Evolutionary conservation across 1,140 invertebrate genomes (phyloP), one percentile per base, ranked within the genome.

Genomic region (Zelostemma sp.): DNA sequence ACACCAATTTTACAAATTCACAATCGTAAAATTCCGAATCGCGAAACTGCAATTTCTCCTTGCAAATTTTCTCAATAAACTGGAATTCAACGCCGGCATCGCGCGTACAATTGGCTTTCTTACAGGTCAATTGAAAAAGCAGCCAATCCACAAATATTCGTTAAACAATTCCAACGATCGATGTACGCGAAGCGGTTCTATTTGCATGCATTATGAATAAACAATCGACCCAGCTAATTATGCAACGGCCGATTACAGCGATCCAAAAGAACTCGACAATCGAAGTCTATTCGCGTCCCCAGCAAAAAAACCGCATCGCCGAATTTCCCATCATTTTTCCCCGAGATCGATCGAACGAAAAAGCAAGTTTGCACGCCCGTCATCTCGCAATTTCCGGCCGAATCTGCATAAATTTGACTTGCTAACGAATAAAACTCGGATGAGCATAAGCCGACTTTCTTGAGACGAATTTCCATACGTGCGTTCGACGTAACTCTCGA

Each of bases 351-450:
- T 18, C 4, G 6, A 15, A 28, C 2, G 53, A 15, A 57, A 45
- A 53, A 6, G 35, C 12, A 2, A 49, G 43, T 46, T 69, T 40
- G 60, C 50, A 61, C 43, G 56, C 18, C 41, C 33, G 67, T 65
- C 62, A 21, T 59, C 57, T 63, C 46, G 46, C 48, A 64, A 64
- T 64, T 38, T 49, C 35, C 35, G 33, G 54, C 55, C 21, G 67
- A 73, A 69, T 66, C 60, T 80, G 68, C 76, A 80, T 80, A 78
- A 81, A 84, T 84, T 82, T 83, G 80, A 83, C 80, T 83, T 83
- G 81, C 81, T 80, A 83, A 83, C 55, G 54, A 58, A 68, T 72
- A 75, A 80, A 81, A 80, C 74, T 71, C 75, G 66, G 66, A 68
- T 74, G 62, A 58, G 64, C 64, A 61, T 47, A 59, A 69, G 56